Percentiles rank a stretch among this genome's conserved stretches.
Conservation (phyloP, 2,797 vertebrate species). For the Serranus cabrilla region DNA sequence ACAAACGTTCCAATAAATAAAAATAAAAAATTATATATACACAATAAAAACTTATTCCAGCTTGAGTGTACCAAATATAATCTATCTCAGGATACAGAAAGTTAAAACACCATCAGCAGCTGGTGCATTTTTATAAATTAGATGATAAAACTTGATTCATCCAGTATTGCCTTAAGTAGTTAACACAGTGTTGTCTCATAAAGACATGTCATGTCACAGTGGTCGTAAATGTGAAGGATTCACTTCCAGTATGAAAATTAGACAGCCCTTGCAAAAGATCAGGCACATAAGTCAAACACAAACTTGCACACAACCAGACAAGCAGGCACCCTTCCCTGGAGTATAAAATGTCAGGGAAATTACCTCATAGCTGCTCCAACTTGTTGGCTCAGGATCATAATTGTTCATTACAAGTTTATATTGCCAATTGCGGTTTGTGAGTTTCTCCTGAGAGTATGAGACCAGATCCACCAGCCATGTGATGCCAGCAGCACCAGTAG, state of each 20-base stretch:
- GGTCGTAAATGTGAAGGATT: conserved; percentile 12
- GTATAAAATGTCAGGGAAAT: conserved; percentile 25
- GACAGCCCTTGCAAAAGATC: conserved; percentile 44
- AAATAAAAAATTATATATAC: conserved; percentile 57
- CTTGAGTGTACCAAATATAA: conserved; percentile 11
- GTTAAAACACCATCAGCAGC: conserved; percentile 4
- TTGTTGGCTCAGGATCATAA: conserved; percentile 51
- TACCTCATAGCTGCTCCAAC: conserved; percentile 49
- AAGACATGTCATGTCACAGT: conserved; percentile 52
- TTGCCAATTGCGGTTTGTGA: conserved; percentile 21
- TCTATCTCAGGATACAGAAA: conserved; percentile 28
- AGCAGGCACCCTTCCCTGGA: conserved; percentile 7
- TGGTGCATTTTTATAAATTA: conserved; percentile 39
- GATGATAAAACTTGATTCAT: conserved; percentile 11
- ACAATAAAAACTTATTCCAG: conserved; percentile 43
- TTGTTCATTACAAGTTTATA: conserved; percentile 37
- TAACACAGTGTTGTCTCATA: conserved; percentile 57
- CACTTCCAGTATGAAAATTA: conserved; percentile 34
- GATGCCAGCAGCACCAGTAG: conserved; percentile 55
- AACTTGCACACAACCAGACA: conserved; percentile 9
- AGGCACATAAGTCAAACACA: conserved; percentile 49
- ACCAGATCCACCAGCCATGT: conserved; percentile 21
- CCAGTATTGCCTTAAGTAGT: conserved; percentile 39
- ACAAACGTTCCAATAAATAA: conserved; percentile 58
- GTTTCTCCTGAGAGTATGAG: conserved; percentile 17